phyloP scores from a whole-genome alignment of 2,797 vertebrate genomes.

The Phoxinus dragarum region DNA sequence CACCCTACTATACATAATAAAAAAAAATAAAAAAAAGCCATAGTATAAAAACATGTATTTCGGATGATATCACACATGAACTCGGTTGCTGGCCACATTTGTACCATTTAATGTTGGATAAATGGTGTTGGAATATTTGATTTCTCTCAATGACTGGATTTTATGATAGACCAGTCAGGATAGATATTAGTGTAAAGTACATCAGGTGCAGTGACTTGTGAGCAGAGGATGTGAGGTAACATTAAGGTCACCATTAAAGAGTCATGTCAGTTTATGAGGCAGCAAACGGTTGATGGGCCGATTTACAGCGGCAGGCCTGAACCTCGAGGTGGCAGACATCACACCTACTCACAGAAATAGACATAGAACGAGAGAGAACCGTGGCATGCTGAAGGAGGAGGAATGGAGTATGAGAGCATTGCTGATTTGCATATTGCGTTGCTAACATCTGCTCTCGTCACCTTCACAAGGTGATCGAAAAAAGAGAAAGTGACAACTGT shows the following conservation, averaged over 20 bases:
- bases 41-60: neutral
- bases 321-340: slow-evolving; percentile 36
- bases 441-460: slow-evolving; percentile 16
- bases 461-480: slow-evolving; percentile 22
- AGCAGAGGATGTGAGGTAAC: slow-evolving; percentile 32
- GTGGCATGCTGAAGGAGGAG: neutral
- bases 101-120: neutral
- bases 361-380: neutral
- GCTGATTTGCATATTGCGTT: slow-evolving; percentile 4
- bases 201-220: slow-evolving; percentile 27
- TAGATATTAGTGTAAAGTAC: neutral
- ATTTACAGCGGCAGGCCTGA: slow-evolving; percentile 27
- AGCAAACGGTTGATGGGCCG: slow-evolving; percentile 27
- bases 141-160: neutral
- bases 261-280: slow-evolving; percentile 48
- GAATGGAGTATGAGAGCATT: neutral
- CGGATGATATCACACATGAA: neutral
- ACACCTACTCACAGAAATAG: slow-evolving; percentile 16
- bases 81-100: neutral
- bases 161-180: slow-evolving; percentile 9
- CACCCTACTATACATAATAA: neutral
- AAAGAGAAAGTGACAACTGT: neutral
- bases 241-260: slow-evolving; percentile 39
- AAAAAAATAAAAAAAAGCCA: neutral
- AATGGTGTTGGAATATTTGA: neutral